Conservation (phyloP, 2,888 invertebrate genomes). For the Aspidiotus destructor region DNA sequence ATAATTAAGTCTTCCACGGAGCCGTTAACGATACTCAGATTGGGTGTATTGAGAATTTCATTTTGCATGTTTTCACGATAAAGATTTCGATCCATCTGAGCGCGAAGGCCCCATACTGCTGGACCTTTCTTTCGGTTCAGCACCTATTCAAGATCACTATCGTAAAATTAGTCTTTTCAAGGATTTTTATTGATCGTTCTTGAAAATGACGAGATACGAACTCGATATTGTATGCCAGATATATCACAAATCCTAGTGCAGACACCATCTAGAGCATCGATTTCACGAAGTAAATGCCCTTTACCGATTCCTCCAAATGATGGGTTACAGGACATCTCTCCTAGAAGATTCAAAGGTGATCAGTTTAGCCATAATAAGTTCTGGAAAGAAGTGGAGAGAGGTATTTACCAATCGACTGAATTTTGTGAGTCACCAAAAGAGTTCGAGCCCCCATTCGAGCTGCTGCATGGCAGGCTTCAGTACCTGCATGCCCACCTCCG, state of each 20-base stretch:
- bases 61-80: conserved; percentile 67
- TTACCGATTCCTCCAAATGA: conserved; percentile 89
- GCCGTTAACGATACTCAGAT: conserved; percentile 58
- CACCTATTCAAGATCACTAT: conserved; percentile 24
- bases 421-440: conserved; percentile 71
- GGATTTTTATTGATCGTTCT: neutral
- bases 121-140: conserved; percentile 54
- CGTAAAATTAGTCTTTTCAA: neutral
- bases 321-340: conserved; percentile 90
- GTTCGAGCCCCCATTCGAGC: conserved; percentile 73
- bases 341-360: conserved; percentile 42
- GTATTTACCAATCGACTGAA: conserved; percentile 61
- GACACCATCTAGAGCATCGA: conserved; percentile 80
- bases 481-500: conserved; percentile 86
- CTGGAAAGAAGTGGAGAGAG: neutral
- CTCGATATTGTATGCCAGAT: conserved; percentile 70
- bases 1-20: conserved; percentile 71
- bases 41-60: conserved; percentile 55
- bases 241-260: conserved; percentile 70
- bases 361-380: neutral
- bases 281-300: conserved; percentile 74
- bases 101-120: conserved; percentile 79
- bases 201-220: conserved; percentile 38
- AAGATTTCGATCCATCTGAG: conserved; percentile 73
- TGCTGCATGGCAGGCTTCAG: conserved; percentile 74